Percentiles rank a stretch among this genome's conserved stretches.
Evolutionary conservation across 2,113 vertebrate genomes (phyloP).

Genomic region (Corythornis cristatus): DNA sequence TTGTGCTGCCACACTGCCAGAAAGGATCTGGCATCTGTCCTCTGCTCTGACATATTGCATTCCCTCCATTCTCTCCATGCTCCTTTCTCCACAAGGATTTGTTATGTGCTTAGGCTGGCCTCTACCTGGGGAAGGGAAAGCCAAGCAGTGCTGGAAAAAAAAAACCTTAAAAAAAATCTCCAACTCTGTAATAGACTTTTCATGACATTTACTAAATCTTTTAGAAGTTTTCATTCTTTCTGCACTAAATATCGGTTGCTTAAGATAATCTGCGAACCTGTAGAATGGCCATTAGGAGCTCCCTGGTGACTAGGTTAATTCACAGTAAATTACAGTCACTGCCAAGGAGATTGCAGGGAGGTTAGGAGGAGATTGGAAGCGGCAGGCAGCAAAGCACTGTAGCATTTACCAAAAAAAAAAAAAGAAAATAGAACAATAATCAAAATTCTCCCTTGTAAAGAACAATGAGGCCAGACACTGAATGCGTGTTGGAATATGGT

Average conservation of each 20-base stretch:
- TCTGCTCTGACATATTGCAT: neutral
- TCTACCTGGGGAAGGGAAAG: neutral
- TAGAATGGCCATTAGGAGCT: constrained; percentile 66
- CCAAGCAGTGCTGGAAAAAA: neutral
- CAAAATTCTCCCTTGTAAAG: neutral
- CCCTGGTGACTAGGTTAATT: constrained; percentile 72
- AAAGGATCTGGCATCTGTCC: neutral
- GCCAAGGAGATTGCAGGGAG: constrained; percentile 69
- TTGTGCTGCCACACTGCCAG: neutral
- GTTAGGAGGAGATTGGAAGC: constrained; percentile 43
- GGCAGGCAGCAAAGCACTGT: constrained; percentile 32
- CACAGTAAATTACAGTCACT: constrained; percentile 71
- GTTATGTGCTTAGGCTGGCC: neutral
- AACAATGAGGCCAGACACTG: neutral
- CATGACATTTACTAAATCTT: constrained; percentile 64
- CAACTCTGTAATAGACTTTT: constrained; percentile 56
- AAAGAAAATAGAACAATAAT: constrained; percentile 59
- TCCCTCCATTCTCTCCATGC: neutral
- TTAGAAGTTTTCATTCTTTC: constrained; percentile 62
- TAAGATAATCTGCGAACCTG: constrained; percentile 69
- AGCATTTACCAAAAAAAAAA: constrained; percentile 32
- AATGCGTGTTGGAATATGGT: neutral
- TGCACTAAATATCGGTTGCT: constrained; percentile 69
- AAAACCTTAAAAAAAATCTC: neutral
- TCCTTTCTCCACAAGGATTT: neutral